Conservation (phyloP, 2,113 vertebrate species). For the Meles meles region DNA sequence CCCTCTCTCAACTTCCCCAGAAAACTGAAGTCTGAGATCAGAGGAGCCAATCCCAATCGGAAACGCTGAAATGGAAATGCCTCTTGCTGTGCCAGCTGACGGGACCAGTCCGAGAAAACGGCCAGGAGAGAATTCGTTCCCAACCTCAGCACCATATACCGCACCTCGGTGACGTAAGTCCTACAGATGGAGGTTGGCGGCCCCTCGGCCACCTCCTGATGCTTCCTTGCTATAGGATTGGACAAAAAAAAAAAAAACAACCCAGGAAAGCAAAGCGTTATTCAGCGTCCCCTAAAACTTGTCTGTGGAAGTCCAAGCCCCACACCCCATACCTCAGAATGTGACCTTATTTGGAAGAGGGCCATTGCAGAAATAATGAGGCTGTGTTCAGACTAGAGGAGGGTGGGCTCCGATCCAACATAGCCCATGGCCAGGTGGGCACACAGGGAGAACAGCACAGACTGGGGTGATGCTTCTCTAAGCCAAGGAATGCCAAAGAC, state of each 20-base stretch:
- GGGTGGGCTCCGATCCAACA: background rate
- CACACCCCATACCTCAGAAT: background rate
- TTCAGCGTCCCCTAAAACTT: background rate
- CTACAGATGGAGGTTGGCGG: background rate
- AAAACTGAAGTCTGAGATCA: background rate
- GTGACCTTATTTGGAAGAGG: background rate
- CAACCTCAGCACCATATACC: background rate
- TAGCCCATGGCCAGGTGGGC: background rate
- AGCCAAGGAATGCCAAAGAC: background rate
- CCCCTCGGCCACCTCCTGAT: background rate
- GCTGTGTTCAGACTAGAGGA: background rate
- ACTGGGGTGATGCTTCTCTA: background rate
- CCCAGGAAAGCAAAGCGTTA: background rate
- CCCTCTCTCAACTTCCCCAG: background rate
- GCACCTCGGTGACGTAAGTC: background rate
- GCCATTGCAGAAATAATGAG: background rate
- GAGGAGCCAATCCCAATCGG: background rate
- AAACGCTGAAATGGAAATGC: background rate
- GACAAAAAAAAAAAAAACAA: background rate
- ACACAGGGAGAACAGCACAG: background rate
- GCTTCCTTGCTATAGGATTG: background rate
- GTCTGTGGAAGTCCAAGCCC: background rate
- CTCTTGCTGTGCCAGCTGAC: background rate
- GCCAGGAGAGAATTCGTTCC: background rate
- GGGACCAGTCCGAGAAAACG: background rate